Conservation (phyloP, 2,113 vertebrate genomes). For the Peromyscus leucopus region DNA sequence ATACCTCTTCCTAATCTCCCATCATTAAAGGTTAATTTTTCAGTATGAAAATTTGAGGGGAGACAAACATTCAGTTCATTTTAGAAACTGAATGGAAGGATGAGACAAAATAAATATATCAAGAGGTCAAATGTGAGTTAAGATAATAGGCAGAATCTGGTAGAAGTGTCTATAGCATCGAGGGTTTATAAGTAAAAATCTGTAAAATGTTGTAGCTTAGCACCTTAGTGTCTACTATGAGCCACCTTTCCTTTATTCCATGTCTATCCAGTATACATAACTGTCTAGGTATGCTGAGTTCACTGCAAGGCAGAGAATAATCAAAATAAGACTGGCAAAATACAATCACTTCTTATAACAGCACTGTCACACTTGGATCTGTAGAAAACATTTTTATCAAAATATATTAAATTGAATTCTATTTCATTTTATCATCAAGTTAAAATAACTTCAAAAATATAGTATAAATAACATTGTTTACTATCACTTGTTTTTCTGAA, state of each 20-base stretch:
- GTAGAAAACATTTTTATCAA: not conserved
- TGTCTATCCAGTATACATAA: not conserved
- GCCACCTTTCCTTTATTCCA: not conserved
- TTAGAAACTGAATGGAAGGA: not conserved
- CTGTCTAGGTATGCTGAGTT: not conserved
- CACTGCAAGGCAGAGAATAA: not conserved
- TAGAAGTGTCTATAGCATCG: not conserved
- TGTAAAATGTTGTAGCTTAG: not conserved
- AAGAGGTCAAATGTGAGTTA: not conserved
- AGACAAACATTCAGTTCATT: not conserved
- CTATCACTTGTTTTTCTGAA: not conserved
- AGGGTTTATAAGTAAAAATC: not conserved
- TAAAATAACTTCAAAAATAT: not conserved
- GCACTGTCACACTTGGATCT: not conserved
- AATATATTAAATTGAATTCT: conserved; percentile 41
- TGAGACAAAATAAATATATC: not conserved
- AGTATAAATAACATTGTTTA: conserved; percentile 7
- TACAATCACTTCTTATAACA: not conserved
- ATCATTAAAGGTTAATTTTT: not conserved
- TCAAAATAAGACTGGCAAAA: not conserved
- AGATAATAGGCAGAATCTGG: not conserved
- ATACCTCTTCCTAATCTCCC: not conserved
- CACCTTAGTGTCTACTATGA: not conserved
- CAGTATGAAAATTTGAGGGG: not conserved
- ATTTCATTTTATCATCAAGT: not conserved